These are phyloP conservation scores for Elgonia sp. DNA, from an alignment of 2,888 invertebrate genomes.

Conservation along the genomic window DNA sequence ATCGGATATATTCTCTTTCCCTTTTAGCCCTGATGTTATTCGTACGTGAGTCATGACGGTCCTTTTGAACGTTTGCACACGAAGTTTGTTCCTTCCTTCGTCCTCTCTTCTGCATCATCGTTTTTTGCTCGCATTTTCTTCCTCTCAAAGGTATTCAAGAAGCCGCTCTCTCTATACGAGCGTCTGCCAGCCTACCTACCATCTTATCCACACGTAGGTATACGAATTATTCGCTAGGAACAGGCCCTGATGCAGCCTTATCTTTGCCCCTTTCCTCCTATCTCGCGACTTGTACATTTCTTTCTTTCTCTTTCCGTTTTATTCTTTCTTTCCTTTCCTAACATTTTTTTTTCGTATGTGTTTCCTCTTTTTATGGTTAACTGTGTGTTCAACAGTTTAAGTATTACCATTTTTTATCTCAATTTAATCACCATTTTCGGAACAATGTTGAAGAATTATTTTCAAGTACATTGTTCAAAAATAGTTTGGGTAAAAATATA, in stretches of 20 bases:
- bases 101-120: slow-evolving; percentile 70
- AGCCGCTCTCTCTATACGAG: slow-evolving; percentile 71
- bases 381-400: slow-evolving; percentile 12
- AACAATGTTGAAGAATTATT: no score
- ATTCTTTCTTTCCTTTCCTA: slow-evolving; percentile 1
- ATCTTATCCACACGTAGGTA: slow-evolving; percentile 75
- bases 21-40: slow-evolving; percentile 77
- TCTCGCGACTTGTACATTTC: slow-evolving; percentile 51
- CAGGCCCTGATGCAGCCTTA: slow-evolving; percentile 70
- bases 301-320: slow-evolving; percentile 19
- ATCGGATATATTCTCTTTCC: slow-evolving; percentile 75
- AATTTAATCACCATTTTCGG: no score
- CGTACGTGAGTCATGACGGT: slow-evolving; percentile 77
- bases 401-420: slow-evolving; percentile 47
- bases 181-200: slow-evolving; percentile 70
- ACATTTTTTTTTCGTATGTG: slow-evolving; percentile 26
- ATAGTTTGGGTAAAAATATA: no score
- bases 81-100: slow-evolving; percentile 75
- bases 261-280: slow-evolving; percentile 59
- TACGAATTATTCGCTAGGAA: slow-evolving; percentile 76
- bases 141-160: slow-evolving; percentile 77
- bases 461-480: no score
- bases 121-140: slow-evolving; percentile 75
- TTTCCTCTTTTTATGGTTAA: slow-evolving; percentile 26
- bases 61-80: slow-evolving; percentile 76